Conservation (phyloP, 2,797 vertebrate species). For the Micrastur ruficollis region DNA sequence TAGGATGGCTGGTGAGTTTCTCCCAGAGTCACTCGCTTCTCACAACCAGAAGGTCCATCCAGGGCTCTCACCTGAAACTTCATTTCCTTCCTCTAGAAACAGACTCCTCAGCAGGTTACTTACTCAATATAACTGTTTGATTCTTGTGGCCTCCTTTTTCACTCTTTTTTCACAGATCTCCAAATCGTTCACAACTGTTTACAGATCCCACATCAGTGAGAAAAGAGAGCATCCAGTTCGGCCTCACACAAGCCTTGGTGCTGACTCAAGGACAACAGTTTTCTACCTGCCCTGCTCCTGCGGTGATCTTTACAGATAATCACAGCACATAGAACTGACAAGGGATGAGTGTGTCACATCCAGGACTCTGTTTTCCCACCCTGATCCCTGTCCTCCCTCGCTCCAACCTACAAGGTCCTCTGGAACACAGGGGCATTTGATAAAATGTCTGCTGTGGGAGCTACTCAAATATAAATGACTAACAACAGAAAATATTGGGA, state of each 20-base stretch:
- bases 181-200: neutral
- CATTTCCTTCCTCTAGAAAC: neutral
- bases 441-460: neutral
- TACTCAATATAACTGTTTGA: neutral
- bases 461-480: neutral
- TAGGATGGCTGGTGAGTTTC: neutral
- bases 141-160: neutral
- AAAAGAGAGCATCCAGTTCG: neutral
- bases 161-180: neutral
- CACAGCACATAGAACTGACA: neutral
- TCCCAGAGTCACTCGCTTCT: neutral
- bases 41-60: neutral
- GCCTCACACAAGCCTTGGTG: neutral
- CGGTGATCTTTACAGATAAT: neutral
- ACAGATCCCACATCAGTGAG: neutral
- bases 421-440: neutral
- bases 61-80: neutral
- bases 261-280: neutral
- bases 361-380: neutral
- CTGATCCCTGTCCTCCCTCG: neutral
- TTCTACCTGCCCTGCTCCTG: neutral
- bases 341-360: neutral
- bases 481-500: neutral
- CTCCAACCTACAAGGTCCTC: neutral
- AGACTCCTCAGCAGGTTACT: neutral